Conservation (phyloP, 2,888 invertebrate genomes). For the Pyrochroa serraticornis region DNA sequence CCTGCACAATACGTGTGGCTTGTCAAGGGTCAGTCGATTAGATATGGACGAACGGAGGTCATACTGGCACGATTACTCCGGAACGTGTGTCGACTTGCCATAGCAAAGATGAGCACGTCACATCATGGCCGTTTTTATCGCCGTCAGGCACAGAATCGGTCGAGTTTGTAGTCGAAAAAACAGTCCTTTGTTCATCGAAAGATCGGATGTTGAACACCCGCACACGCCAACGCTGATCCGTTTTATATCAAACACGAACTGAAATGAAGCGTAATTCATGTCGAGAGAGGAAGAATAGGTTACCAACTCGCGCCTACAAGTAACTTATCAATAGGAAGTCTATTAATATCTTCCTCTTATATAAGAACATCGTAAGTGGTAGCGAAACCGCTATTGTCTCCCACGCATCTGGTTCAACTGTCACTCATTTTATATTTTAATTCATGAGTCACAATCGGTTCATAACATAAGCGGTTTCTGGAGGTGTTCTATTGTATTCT, state of each 20-base stretch:
- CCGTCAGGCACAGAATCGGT: background rate
- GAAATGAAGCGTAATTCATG: conserved; percentile 8
- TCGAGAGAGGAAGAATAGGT: conserved; percentile 6
- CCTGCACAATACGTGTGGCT: conserved; percentile 52
- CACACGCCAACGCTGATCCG: conserved; percentile 11
- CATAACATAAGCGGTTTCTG: conserved; percentile 35
- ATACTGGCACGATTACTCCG: conserved; percentile 48
- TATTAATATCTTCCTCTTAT: conserved; percentile 3
- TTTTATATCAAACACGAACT: conserved; percentile 12
- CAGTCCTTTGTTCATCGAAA: too few relatives aligned
- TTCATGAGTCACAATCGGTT: conserved; percentile 39
- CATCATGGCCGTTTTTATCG: conserved; percentile 1
- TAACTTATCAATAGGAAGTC: conserved; percentile 3
- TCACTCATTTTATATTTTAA: conserved; percentile 32
- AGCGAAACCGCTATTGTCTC: conserved; percentile 27
- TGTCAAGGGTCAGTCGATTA: conserved; percentile 55
- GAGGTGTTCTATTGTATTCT: conserved; percentile 43
- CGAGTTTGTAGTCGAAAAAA: too few relatives aligned
- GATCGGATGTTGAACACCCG: conserved; percentile 3
- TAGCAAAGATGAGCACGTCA: conserved; percentile 22
- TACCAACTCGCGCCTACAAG: conserved; percentile 6
- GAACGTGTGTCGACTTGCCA: conserved; percentile 47
- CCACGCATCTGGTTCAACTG: conserved; percentile 29
- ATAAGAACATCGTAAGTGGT: conserved; percentile 8
- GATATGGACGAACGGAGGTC: conserved; percentile 52